Conservation (phyloP, 2,888 invertebrate species). For the Drosophila cognata region DNA sequence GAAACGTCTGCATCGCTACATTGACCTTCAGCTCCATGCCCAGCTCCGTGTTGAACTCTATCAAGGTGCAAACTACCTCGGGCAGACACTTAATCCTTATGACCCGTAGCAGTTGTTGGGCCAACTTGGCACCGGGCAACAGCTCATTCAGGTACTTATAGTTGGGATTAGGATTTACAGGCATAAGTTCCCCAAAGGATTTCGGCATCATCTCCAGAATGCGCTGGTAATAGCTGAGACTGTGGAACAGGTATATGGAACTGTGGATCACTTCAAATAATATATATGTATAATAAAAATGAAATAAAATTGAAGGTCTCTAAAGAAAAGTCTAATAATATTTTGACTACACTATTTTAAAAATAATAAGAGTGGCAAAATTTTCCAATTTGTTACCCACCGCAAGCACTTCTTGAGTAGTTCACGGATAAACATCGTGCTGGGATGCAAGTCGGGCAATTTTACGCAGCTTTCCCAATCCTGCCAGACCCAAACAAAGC, state of each 20-base stretch:
- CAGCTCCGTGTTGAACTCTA: constrained; percentile 7
- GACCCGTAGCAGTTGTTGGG: constrained; percentile 52
- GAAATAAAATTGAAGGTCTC: too few relatives aligned
- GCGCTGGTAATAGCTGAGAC: constrained; percentile 96
- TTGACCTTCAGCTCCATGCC: constrained; percentile 38
- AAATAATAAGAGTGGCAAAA: not conserved
- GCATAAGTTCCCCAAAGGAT: constrained; percentile 92
- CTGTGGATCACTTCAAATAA: not conserved
- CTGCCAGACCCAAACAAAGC: constrained; percentile 99
- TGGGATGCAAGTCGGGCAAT: constrained; percentile 93
- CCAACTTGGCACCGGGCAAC: constrained; percentile 89
- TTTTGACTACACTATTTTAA: too few relatives aligned
- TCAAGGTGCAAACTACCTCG: constrained; percentile 15
- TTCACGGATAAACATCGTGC: constrained; percentile 96
- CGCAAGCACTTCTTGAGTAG: constrained; percentile 95
- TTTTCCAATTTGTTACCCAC: constrained; percentile 85
- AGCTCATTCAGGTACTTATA: constrained; percentile 94
- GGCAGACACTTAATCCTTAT: constrained; percentile 32
- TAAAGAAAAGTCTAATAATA: too few relatives aligned
- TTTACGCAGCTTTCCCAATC: constrained; percentile 94
- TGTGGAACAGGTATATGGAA: constrained; percentile 75
- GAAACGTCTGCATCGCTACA: constrained; percentile 52
- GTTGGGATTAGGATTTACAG: constrained; percentile 92
- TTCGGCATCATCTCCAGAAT: constrained; percentile 96
- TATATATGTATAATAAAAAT: too few relatives aligned